phyloP scores from a whole-genome alignment of 2,797 vertebrate genomes.

The Propithecus perrieri region DNA sequence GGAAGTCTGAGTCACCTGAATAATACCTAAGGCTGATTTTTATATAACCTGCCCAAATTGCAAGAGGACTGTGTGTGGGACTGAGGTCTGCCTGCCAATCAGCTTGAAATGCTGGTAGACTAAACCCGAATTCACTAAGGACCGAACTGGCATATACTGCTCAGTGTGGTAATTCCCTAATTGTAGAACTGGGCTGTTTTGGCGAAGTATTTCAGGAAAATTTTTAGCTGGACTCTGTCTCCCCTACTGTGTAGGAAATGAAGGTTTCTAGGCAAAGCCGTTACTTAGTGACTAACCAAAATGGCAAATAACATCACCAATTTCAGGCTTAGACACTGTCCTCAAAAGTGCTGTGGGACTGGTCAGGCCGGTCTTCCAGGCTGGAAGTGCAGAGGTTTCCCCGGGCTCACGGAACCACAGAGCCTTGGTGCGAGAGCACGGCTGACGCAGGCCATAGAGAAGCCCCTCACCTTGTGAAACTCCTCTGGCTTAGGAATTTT shows the following conservation, averaged over 20 bases:
- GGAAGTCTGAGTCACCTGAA: conserved; percentile 10
- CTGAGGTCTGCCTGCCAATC: not conserved
- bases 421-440: not conserved
- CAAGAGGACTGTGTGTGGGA: not conserved
- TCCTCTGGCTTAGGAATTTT: not conserved
- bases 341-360: not conserved
- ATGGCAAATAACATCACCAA: not conserved
- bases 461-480: accelerated
- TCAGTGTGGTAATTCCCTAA: not conserved
- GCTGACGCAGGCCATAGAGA: not conserved
- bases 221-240: not conserved
- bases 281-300: conserved; percentile 54
- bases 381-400: not conserved
- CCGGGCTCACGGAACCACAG: accelerated
- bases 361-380: not conserved
- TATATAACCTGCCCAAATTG: not conserved
- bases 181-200: not conserved
- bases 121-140: not conserved
- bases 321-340: not conserved
- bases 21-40: conserved; percentile 15
- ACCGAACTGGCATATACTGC: not conserved
- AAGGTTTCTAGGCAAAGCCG: conserved; percentile 41
- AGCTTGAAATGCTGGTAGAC: not conserved
- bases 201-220: conserved; percentile 44
- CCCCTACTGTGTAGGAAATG: not conserved